phyloP scores from a whole-genome alignment of 2,797 vertebrate species.

The Melanotaenia boesemani region DNA sequence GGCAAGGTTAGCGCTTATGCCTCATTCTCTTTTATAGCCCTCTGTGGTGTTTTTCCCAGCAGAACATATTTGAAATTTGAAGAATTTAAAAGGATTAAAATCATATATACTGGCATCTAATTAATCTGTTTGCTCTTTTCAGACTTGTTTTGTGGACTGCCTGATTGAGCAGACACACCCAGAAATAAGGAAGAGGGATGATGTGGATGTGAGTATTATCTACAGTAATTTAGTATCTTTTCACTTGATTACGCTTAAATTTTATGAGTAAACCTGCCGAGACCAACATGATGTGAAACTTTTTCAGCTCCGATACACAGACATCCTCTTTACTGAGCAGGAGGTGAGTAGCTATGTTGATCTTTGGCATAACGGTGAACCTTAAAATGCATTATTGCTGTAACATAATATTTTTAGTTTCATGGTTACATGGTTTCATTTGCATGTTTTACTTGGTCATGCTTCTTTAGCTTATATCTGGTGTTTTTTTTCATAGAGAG shows the following conservation, averaged over 20 bases:
- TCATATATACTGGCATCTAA: constrained; percentile 11
- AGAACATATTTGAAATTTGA: constrained; percentile 9
- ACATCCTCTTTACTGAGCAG: constrained; percentile 98
- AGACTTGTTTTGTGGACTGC: constrained; percentile 99
- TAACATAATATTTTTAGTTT: neutral
- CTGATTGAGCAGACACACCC: constrained; percentile 98
- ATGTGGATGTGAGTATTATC: constrained; percentile 90
- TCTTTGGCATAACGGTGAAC: neutral
- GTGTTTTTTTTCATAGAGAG: constrained; percentile 84
- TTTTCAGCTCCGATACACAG: constrained; percentile 95
- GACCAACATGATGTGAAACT: constrained; percentile 10
- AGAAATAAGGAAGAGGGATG: constrained; percentile 95
- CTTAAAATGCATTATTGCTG: neutral
- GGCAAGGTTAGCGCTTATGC: constrained; percentile 88
- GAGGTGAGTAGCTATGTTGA: constrained; percentile 85
- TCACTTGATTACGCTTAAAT: neutral
- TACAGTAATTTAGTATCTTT: neutral
- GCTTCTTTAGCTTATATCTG: neutral
- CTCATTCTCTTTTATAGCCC: neutral
- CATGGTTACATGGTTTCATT: no score
- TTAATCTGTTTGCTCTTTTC: constrained; percentile 51
- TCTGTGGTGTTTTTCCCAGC: neutral
- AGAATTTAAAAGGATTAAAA: neutral
- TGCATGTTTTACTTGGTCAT: neutral
- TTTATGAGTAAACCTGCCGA: neutral